Evolutionary conservation across 92 coral and sea anemone species (phyloP).

Genomic region (Pocillopora meandrina): DNA sequence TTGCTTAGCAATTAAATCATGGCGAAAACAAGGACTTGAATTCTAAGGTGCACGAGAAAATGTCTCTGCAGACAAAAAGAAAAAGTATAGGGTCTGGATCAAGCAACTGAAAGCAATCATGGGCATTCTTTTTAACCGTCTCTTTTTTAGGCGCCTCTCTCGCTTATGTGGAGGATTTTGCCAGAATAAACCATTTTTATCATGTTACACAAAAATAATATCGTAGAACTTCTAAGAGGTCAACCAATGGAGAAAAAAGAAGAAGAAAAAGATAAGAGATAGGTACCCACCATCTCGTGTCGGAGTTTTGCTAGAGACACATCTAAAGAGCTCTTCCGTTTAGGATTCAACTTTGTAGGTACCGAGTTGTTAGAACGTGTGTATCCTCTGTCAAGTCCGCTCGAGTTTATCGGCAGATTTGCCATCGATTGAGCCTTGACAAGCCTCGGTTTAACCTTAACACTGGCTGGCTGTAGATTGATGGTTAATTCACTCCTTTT

Average conservation of each 20-base stretch:
- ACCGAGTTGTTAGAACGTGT: background rate
- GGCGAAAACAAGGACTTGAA: slow-evolving; percentile 15
- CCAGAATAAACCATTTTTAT: background rate
- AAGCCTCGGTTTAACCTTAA: slow-evolving; percentile 6
- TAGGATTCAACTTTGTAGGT: background rate
- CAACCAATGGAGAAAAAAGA: background rate
- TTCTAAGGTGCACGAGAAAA: background rate
- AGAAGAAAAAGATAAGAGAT: background rate
- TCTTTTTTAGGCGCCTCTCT: background rate
- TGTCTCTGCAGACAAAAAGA: background rate
- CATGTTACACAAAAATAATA: background rate
- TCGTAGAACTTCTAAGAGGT: background rate
- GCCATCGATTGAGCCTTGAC: slow-evolving; percentile 31
- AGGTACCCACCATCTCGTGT: slow-evolving; percentile 62
- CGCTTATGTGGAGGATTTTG: background rate
- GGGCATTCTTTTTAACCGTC: background rate
- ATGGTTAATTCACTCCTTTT: slow-evolving; percentile 15
- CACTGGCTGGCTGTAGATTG: slow-evolving; percentile 10
- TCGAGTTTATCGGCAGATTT: slow-evolving; percentile 9
- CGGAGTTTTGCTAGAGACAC: slow-evolving; percentile 64
- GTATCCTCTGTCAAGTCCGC: too few relatives aligned
- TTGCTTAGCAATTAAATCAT: background rate
- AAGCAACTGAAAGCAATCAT: background rate
- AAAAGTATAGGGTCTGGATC: background rate
- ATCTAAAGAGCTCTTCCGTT: slow-evolving; percentile 39